Evolutionary conservation across 2,113 vertebrate genomes (phyloP).

Genomic region (Orthonyx spaldingii): DNA sequence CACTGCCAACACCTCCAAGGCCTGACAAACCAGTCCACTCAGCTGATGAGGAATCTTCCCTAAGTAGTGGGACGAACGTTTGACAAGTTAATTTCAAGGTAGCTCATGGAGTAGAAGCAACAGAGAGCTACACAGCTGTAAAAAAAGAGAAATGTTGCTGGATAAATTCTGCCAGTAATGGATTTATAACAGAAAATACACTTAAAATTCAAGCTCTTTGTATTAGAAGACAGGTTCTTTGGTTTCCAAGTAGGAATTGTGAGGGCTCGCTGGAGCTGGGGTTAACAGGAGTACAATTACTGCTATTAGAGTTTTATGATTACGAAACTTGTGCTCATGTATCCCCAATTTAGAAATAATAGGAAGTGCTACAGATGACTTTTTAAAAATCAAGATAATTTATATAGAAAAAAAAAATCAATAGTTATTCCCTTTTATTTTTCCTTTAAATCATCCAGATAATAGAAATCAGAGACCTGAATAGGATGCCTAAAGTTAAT

Average conservation of each 20-base stretch:
- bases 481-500: slow-evolving; percentile 9
- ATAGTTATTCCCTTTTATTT: slow-evolving; percentile 23
- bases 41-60: slow-evolving; percentile 1
- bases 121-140: neutral
- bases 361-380: neutral
- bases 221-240: neutral
- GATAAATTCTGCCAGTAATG: slow-evolving; percentile 29
- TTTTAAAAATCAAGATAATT: neutral
- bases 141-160: neutral
- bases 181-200: slow-evolving; percentile 25
- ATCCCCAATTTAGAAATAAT: neutral
- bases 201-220: slow-evolving; percentile 28
- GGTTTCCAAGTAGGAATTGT: neutral
- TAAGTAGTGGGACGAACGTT: neutral
- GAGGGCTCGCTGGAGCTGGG: neutral
- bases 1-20: neutral
- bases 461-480: slow-evolving; percentile 6
- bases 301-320: neutral
- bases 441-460: neutral
- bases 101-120: slow-evolving; percentile 13
- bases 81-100: slow-evolving; percentile 58
- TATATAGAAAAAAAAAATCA: neutral
- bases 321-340: neutral
- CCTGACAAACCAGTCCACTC: slow-evolving; percentile 21
- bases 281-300: slow-evolving; percentile 6